These are phyloP conservation scores for Sebastes kiyomatsui DNA, from an alignment of 2,797 vertebrate genomes.

Conservation along the genomic window DNA sequence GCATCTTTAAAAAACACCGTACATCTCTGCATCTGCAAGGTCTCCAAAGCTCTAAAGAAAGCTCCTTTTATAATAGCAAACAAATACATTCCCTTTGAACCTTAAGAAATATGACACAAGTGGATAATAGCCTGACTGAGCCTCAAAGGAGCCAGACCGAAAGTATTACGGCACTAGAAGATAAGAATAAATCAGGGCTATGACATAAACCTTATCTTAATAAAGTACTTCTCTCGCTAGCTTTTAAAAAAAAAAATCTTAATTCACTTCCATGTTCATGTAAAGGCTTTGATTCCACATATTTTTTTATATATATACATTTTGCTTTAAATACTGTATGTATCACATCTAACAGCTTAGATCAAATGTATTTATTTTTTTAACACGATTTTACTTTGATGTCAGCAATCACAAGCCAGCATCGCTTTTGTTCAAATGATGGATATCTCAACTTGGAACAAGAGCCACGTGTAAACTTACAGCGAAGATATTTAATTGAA, in stretches of 20 bases:
- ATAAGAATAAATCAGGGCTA: constrained; percentile 31
- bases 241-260: constrained; percentile 11
- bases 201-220: constrained; percentile 29
- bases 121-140: constrained; percentile 4
- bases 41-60: constrained; percentile 13
- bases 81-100: constrained; percentile 54
- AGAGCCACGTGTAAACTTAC: constrained; percentile 48
- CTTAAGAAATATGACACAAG: constrained; percentile 23
- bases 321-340: constrained; percentile 4
- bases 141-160: constrained; percentile 12
- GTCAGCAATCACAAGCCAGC: constrained; percentile 7
- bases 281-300: constrained; percentile 47
- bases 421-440: constrained; percentile 29
- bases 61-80: constrained; percentile 24
- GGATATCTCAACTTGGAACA: constrained; percentile 50
- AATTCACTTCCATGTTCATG: constrained; percentile 12
- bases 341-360: not conserved
- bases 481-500: constrained; percentile 61
- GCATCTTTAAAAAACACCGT: not conserved
- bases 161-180: constrained; percentile 11
- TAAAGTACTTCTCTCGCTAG: constrained; percentile 29
- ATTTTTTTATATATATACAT: constrained; percentile 20
- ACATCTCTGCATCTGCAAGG: not conserved
- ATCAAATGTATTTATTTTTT: not conserved
- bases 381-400: constrained; percentile 10